Percentiles rank a stretch among this genome's conserved stretches.
phyloP scores from a whole-genome alignment of 2,113 vertebrate species.

The Marmota monax region DNA sequence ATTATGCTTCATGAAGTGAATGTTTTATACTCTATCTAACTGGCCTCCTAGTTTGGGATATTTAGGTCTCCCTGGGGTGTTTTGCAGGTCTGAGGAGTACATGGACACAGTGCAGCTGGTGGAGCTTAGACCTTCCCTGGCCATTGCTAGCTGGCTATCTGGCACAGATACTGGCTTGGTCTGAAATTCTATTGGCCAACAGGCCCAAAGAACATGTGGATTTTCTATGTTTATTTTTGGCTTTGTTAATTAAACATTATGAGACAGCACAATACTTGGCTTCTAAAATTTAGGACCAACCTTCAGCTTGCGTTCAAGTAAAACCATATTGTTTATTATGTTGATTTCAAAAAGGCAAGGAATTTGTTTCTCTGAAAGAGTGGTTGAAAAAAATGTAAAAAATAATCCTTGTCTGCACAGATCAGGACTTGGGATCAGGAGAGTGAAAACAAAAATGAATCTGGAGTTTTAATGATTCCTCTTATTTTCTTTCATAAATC shows the following conservation, averaged over 20 bases:
- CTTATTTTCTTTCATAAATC: slow-evolving; percentile 22
- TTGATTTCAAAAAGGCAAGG: slow-evolving; percentile 46
- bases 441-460: slow-evolving; percentile 5
- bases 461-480: background rate
- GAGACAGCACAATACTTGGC: background rate
- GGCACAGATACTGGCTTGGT: background rate
- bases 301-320: slow-evolving; percentile 47
- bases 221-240: background rate
- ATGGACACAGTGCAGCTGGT: background rate
- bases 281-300: slow-evolving; percentile 28
- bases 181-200: background rate
- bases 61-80: background rate
- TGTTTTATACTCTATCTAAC: background rate
- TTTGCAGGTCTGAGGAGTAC: background rate
- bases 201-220: background rate
- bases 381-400: slow-evolving; percentile 21
- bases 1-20: background rate
- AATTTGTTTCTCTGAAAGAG: slow-evolving; percentile 48
- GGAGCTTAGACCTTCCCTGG: background rate
- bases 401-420: slow-evolving; percentile 17
- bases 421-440: background rate
- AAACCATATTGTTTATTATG: slow-evolving; percentile 35
- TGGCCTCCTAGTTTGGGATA: background rate
- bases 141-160: background rate
- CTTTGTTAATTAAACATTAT: background rate